These are phyloP conservation scores for Mystacornis crossleyi DNA, from an alignment of 2,113 vertebrate species.

Conservation along the genomic window DNA sequence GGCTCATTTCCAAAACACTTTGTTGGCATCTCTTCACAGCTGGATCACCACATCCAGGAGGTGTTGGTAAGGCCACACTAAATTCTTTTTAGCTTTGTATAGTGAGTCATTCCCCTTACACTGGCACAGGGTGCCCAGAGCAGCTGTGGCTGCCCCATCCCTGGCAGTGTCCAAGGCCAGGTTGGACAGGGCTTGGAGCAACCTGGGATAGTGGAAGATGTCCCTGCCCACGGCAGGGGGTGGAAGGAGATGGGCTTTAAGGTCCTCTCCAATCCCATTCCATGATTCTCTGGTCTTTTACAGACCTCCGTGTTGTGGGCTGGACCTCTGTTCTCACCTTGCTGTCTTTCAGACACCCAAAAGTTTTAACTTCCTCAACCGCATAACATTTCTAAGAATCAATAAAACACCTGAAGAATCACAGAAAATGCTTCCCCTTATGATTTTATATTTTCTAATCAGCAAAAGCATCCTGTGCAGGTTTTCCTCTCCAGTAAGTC, in stretches of 20 bases:
- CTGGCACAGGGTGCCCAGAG: background rate
- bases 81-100: background rate
- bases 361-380: background rate
- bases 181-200: rapidly evolving
- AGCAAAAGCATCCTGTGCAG: background rate
- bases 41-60: background rate
- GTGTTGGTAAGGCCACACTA: background rate
- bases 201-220: rapidly evolving
- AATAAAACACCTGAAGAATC: background rate
- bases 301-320: rapidly evolving
- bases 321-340: background rate
- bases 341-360: background rate
- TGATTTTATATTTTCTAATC: background rate
- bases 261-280: background rate
- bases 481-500: background rate
- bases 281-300: background rate
- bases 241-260: background rate
- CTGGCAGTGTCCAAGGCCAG: background rate
- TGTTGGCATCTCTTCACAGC: background rate
- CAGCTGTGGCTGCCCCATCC: background rate
- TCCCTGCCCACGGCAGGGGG: background rate
- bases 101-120: background rate
- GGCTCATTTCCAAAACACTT: background rate
- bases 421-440: background rate
- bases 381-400: background rate